phyloP scores from a whole-genome alignment of 2,797 vertebrate species.

The Denticeps clupeoides region DNA sequence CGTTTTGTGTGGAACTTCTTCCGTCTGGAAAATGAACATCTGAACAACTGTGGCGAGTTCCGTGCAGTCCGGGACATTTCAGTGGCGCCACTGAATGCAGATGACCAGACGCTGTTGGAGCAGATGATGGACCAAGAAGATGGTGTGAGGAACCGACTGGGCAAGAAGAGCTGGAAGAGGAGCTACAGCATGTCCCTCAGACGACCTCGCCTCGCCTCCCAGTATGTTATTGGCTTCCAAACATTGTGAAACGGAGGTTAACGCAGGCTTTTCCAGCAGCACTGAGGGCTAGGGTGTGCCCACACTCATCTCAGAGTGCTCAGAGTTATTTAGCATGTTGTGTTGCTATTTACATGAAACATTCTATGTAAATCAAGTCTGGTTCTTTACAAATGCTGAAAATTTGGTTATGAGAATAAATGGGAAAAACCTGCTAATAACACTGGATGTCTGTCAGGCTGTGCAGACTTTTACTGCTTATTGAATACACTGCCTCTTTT shows the following conservation, averaged over 20 bases:
- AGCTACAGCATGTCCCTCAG: constrained; percentile 89
- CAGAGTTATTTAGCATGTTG: too few relatives aligned
- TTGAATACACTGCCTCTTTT: neutral
- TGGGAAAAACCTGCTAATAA: too few relatives aligned
- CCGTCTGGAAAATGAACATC: constrained; percentile 92
- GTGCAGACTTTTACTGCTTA: neutral
- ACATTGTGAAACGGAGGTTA: too few relatives aligned
- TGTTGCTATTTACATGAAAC: too few relatives aligned
- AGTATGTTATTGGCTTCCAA: constrained; percentile 56
- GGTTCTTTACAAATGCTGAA: too few relatives aligned
- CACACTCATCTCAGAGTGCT: too few relatives aligned
- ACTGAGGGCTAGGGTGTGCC: too few relatives aligned
- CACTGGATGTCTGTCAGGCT: too few relatives aligned
- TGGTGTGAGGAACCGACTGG: constrained; percentile 86
- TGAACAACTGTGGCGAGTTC: constrained; percentile 97
- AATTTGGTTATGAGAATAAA: too few relatives aligned
- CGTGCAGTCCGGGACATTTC: constrained; percentile 92
- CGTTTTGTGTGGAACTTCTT: constrained; percentile 99
- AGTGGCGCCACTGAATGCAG: constrained; percentile 85
- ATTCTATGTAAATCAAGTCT: too few relatives aligned
- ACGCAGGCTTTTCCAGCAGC: too few relatives aligned
- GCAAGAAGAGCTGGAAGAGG: constrained; percentile 88
- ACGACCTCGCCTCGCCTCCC: constrained; percentile 77
- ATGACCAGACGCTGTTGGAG: constrained; percentile 90
- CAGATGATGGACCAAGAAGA: constrained; percentile 99